Conservation (phyloP, 1,140 invertebrate genomes). For the Megathymus violae region DNA sequence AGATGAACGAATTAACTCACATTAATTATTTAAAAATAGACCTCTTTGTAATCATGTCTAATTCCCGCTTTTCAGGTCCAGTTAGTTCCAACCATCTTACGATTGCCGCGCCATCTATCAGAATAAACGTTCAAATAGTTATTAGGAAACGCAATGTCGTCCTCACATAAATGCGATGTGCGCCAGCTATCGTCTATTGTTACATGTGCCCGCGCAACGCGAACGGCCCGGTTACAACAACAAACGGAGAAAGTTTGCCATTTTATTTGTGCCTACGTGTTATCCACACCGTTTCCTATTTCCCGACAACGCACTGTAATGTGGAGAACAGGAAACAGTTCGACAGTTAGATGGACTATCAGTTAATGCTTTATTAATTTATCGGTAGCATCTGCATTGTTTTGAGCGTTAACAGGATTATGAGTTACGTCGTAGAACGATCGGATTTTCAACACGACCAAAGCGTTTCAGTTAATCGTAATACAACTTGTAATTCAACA, state of each 20-base stretch:
- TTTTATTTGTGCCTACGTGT: conserved; percentile 50
- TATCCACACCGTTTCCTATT: conserved; percentile 51
- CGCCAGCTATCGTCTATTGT: conserved; percentile 48
- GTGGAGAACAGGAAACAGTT: conserved; percentile 9
- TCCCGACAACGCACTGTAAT: conserved; percentile 30
- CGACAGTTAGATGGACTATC: conserved; percentile 12
- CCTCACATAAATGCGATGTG: conserved; percentile 47
- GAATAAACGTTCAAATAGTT: conserved; percentile 3
- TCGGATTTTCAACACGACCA: neutral
- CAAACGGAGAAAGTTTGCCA: conserved; percentile 57
- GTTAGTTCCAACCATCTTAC: too few species aligned
- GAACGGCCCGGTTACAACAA: conserved; percentile 53
- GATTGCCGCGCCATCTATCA: neutral
- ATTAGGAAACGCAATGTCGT: conserved; percentile 38
- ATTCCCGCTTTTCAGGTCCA: too few species aligned
- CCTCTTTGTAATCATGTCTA: too few species aligned
- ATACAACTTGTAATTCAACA: too few species aligned
- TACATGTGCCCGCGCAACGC: conserved; percentile 45
- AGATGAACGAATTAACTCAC: too few species aligned
- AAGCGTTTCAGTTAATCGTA: too few species aligned
- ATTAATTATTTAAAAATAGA: too few species aligned
- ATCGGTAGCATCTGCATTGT: conserved; percentile 2
- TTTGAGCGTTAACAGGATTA: neutral
- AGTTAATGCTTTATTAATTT: conserved; percentile 22
- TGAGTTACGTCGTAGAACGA: neutral